phyloP scores from a whole-genome alignment of 2,797 vertebrate genomes.

The Notolabrus celidotus region DNA sequence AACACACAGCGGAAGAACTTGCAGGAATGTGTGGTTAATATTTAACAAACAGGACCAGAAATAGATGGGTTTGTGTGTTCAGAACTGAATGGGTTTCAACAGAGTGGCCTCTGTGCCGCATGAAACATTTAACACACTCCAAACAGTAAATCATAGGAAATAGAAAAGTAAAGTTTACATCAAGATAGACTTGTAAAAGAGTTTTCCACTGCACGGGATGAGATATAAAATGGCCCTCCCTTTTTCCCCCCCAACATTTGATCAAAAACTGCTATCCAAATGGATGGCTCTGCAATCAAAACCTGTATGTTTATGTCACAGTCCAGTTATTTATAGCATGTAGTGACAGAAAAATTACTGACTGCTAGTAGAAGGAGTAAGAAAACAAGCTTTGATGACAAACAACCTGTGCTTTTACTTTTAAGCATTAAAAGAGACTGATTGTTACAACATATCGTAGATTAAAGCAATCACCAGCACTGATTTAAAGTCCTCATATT shows the following conservation, averaged over 20 bases:
- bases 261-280: constrained; percentile 6
- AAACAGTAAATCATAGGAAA: constrained; percentile 82
- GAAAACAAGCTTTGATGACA: constrained; percentile 39
- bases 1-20: constrained; percentile 70
- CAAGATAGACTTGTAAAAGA: constrained; percentile 75
- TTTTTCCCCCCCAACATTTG: neutral
- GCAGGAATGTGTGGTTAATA: constrained; percentile 82
- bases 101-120: constrained; percentile 77
- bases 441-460: constrained; percentile 24
- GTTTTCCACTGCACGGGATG: constrained; percentile 32
- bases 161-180: constrained; percentile 81
- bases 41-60: constrained; percentile 84
- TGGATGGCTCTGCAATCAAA: constrained; percentile 17
- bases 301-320: constrained; percentile 16
- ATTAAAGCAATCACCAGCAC: constrained; percentile 49
- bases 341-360: constrained; percentile 12
- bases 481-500: constrained; percentile 54
- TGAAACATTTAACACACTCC: constrained; percentile 82
- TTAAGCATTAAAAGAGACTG: constrained; percentile 14
- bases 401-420: constrained; percentile 23
- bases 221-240: constrained; percentile 13
- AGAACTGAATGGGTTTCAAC: constrained; percentile 75
- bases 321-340: constrained; percentile 27
- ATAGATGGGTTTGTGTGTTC: constrained; percentile 82
- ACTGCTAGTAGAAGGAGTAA: constrained; percentile 1